These are phyloP conservation scores for Porites lobata DNA, from an alignment of 92 coral and sea anemone genomes.

Conservation along the genomic window DNA sequence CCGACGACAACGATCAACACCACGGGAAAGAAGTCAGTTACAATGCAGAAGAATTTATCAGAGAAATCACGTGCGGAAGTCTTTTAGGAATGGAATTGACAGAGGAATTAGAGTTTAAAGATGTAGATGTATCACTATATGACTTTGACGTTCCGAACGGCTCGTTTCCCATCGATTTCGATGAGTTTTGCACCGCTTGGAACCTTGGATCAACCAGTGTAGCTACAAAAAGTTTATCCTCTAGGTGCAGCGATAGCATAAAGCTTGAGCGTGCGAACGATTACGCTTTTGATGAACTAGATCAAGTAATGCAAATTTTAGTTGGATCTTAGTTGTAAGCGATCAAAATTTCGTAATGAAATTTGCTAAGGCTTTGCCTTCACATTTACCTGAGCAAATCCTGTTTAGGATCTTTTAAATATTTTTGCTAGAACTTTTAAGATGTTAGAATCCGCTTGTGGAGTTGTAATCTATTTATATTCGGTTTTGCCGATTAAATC, in stretches of 20 bases:
- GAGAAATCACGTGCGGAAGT: slow-evolving; percentile 86
- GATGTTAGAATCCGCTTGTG: slow-evolving; percentile 29
- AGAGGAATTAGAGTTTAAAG: slow-evolving; percentile 94
- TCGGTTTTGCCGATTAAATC: slow-evolving; percentile 48
- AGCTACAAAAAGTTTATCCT: slow-evolving; percentile 48
- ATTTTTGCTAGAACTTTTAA: background rate
- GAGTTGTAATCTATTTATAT: slow-evolving; percentile 41
- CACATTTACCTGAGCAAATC: slow-evolving; percentile 1
- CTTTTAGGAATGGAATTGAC: slow-evolving; percentile 84
- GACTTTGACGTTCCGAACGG: slow-evolving; percentile 86
- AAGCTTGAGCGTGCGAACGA: slow-evolving; percentile 84
- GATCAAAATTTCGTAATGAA: slow-evolving; percentile 9
- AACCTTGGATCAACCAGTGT: slow-evolving; percentile 62
- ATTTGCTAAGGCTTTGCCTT: background rate
- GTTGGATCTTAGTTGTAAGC: slow-evolving; percentile 75
- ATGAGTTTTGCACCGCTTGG: slow-evolving; percentile 87
- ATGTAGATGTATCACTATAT: slow-evolving; percentile 95
- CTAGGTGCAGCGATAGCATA: slow-evolving; percentile 87
- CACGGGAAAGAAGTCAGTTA: slow-evolving; percentile 30
- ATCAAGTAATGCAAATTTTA: slow-evolving; percentile 98
- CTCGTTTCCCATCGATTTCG: slow-evolving; percentile 82
- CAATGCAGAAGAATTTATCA: slow-evolving; percentile 59
- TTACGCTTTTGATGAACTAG: slow-evolving; percentile 86
- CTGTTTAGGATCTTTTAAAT: background rate
- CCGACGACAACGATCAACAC: slow-evolving; percentile 5